Evolutionary conservation across 2,888 invertebrate genomes (phyloP), one percentile per base, ranked within the genome.

Genomic region (Caenorhabditis parvicauda): DNA sequence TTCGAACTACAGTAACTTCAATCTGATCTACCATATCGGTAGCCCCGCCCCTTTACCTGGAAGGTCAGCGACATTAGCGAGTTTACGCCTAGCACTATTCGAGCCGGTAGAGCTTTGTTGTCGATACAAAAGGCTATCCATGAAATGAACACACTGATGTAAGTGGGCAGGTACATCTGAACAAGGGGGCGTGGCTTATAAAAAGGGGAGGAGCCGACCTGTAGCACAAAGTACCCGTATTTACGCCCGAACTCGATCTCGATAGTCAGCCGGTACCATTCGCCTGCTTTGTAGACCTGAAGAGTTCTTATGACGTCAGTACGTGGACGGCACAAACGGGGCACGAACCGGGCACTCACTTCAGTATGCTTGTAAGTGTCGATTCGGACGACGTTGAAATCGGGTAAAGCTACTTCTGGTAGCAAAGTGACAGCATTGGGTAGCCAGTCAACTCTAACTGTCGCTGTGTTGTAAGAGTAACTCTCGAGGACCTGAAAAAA

Each of bases 391-490:
- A 78, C 41, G 28, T 61, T 57, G 38, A 75, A 77, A 46, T 79
- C 76, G 9, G 76, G 61, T 1, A 77, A 60, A 12, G 69, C 63
- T 22, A 78, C 59, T 4, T 67, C 72, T 0, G 66, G 64, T 1
- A 66, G 51, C 1, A 79, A 54, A 0, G 78, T 76, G 7, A 79
- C 72, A 7, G 78, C 63, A 9, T 59, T 60, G 7, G 59, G 46
- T 74, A 78, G 70, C 78, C 77, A 77, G 29, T 75, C 67, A 3
- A 77, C 67, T 5, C 55, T 67, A 14, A 77, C 78, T 19, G 74
- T 78, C 2, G 78, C 78, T 2, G 77, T 78, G 55, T 78, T 78
- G 57, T 75, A 78, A 3, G 72, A 73, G 46, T 78, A 78, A 39
- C 70, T 71, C 50, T 77, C 77, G 41, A 77, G 73, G 1, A 71